These are phyloP conservation scores for Cromileptes altivelis DNA, from an alignment of 2,113 vertebrate species.

Conservation along the genomic window DNA sequence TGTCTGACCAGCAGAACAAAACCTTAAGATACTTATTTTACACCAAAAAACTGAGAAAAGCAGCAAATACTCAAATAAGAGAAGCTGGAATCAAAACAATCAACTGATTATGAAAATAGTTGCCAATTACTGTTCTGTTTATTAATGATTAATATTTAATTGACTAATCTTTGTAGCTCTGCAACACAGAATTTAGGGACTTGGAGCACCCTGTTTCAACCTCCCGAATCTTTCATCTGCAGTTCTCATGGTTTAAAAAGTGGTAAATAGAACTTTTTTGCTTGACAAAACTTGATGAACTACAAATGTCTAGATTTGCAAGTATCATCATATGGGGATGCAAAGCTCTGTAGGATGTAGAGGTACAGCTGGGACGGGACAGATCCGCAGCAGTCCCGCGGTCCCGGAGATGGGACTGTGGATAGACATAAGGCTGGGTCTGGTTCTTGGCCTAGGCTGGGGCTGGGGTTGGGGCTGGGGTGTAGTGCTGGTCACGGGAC, in stretches of 20 bases:
- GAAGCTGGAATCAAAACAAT: neutral
- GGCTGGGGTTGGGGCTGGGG: conserved; percentile 62
- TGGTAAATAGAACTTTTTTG: neutral
- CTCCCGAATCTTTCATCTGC: neutral
- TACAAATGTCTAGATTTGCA: neutral
- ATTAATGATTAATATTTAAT: neutral
- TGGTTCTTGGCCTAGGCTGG: conserved; percentile 49
- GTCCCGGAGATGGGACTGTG: conserved; percentile 9
- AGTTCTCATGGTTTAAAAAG: neutral
- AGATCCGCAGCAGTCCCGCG: neutral
- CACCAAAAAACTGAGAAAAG: neutral
- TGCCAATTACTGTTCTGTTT: neutral
- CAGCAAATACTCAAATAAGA: neutral
- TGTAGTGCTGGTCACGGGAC: conserved; percentile 81
- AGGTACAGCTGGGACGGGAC: neutral
- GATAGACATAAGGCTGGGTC: conserved; percentile 27
- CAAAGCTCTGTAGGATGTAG: neutral
- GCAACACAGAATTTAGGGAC: too few species aligned
- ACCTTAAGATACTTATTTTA: neutral
- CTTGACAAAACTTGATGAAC: neutral
- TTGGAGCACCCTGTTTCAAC: too few species aligned
- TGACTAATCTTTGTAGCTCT: neutral
- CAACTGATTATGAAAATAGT: neutral
- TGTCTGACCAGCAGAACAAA: neutral
- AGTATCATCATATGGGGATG: neutral